phyloP scores from a whole-genome alignment of 2,113 vertebrate species.

The Formicarius rufipectus region DNA sequence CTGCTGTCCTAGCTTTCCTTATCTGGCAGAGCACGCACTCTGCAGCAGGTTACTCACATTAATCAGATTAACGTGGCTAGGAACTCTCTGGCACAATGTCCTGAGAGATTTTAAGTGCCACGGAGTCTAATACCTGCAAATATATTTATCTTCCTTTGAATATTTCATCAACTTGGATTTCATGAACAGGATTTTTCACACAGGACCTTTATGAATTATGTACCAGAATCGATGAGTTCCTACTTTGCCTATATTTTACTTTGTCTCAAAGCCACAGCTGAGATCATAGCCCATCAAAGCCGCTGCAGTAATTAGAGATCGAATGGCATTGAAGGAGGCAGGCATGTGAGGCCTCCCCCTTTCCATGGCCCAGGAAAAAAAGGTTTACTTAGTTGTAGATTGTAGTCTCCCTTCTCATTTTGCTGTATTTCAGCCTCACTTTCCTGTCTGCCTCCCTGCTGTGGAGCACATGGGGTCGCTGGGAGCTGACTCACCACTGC shows the following conservation, averaged over 20 bases:
- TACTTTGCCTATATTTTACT: slow-evolving; percentile 40
- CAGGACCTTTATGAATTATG: slow-evolving; percentile 70
- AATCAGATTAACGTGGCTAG: slow-evolving; percentile 8
- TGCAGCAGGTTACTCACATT: background rate
- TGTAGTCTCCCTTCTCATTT: background rate
- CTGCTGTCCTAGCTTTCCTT: background rate
- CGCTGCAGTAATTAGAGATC: slow-evolving; percentile 14
- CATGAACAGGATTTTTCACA: slow-evolving; percentile 63
- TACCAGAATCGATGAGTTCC: slow-evolving; percentile 58
- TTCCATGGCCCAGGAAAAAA: background rate
- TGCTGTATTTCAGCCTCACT: background rate
- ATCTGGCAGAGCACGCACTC: background rate
- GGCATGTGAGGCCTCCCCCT: background rate
- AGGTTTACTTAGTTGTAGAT: background rate
- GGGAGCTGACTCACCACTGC: background rate
- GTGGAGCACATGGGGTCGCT: background rate
- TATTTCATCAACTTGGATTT: slow-evolving; percentile 73
- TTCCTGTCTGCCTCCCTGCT: fast-evolving
- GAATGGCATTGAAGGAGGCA: background rate
- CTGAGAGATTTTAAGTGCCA: slow-evolving; percentile 54
- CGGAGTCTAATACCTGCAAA: slow-evolving; percentile 55
- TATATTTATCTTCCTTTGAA: slow-evolving; percentile 73
- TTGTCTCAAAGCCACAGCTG: slow-evolving; percentile 23
- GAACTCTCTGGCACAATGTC: slow-evolving; percentile 44
- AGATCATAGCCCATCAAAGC: slow-evolving; percentile 34